Evolutionary conservation across 1,140 invertebrate species (phyloP), one percentile per base, ranked within the genome.

Genomic region (Ceratoteleas bidentatus): DNA sequence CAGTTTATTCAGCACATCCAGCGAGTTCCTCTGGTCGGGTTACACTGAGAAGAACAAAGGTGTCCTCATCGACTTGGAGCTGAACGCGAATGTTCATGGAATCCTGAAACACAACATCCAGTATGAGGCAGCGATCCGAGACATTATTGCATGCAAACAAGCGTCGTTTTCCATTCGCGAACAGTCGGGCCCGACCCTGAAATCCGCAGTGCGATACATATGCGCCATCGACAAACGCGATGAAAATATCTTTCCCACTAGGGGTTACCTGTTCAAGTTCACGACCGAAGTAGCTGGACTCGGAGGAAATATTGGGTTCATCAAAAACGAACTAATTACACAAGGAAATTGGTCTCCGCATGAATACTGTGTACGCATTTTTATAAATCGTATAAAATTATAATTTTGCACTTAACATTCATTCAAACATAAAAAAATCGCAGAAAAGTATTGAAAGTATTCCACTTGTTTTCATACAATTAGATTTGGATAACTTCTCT

Each of bases 221-320:
- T 93, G 96, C 69, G 93, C 93, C 0, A 92, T 95, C 50, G 97
- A 98, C 89, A 94, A 93, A 68, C 92, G 97, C 75, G 96, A 98
- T 90, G 94, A 95, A 74, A 83, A 91, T 15, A 94, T 97, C 78
- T 95, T 98, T 88, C 97, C 97, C 0, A 93, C 92, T 24, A 87
- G 85, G 70, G 97, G 97, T 13, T 90, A 92, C 14, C 91, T 95
- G 57, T 89, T 97, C 14, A 94, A 95, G 87, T 91, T 94, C 58
- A 93, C 92, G 6, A 93, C 95, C 80, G 97, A 98, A 93, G 91
- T 96, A 87, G 96, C 97, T 52, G 96, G 97, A 0, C 88, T 98
- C 0, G 97, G 97, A 15, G 97, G 97, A 3, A 95, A 97, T 88
- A 94, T 97, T 36, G 95, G 95, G 14, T 97, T 97, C 89, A 85